phyloP scores from a whole-genome alignment of 92 coral and sea anemone genomes.

The Scolanthus callimorphus region DNA sequence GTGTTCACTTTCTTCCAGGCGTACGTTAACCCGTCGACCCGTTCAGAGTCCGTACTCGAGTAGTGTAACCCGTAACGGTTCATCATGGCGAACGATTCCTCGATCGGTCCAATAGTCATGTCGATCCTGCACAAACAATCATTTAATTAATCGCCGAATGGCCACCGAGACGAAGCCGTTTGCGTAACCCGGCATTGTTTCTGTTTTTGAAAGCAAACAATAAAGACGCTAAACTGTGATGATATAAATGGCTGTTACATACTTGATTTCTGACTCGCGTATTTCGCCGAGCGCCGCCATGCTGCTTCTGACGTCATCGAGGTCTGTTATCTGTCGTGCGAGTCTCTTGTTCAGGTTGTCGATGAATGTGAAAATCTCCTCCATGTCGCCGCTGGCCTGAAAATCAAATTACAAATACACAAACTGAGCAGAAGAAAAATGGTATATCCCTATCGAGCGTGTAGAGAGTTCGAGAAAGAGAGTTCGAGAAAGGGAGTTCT shows the following conservation, averaged over 20 bases:
- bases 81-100: constrained; percentile 98
- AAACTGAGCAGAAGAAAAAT: no score
- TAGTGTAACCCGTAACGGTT: constrained; percentile 89
- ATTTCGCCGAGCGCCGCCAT: constrained; percentile 97
- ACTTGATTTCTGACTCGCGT: constrained; percentile 97
- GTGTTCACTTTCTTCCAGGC: constrained; percentile 92
- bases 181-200: no score
- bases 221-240: no score
- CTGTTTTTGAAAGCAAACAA: no score
- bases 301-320: constrained; percentile 97
- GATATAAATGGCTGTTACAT: constrained; percentile 21
- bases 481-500: no score
- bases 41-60: constrained; percentile 91
- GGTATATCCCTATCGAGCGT: no score
- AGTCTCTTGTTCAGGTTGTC: constrained; percentile 91
- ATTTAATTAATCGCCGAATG: no score
- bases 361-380: constrained; percentile 93
- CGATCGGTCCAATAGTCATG: constrained; percentile 99
- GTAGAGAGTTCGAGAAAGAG: no score
- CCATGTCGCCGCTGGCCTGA: constrained; percentile 99
- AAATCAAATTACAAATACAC: background rate
- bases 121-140: constrained; percentile 96
- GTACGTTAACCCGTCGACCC: constrained; percentile 93
- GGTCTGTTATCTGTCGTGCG: constrained; percentile 88
- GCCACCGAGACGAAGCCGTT: no score